phyloP scores from a whole-genome alignment of 1,140 invertebrate genomes.

The Drosophila tani region DNA sequence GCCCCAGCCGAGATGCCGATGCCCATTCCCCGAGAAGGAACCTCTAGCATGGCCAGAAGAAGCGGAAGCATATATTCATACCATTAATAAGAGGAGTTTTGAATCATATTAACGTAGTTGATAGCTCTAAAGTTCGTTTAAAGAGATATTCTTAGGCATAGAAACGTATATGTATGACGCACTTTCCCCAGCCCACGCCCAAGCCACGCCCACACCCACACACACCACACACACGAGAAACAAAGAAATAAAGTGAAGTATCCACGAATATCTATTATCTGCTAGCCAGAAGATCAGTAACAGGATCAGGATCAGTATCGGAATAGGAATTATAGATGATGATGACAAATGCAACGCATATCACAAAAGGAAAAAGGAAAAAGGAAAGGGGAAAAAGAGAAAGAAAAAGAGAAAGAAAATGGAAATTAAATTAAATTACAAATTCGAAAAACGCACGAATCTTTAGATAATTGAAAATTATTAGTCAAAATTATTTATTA shows the following conservation, averaged over 20 bases:
- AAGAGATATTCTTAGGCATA: conserved; percentile 57
- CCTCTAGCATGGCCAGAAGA: conserved; percentile 47
- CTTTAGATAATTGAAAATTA: conserved; percentile 82
- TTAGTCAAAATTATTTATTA: conserved; percentile 83
- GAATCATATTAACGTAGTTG: conserved; percentile 68
- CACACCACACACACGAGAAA: background rate
- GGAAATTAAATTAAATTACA: conserved; percentile 42
- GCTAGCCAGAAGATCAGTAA: conserved; percentile 1
- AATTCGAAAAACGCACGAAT: conserved; percentile 35
- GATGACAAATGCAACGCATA: conserved; percentile 76
- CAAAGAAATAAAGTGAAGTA: conserved; percentile 2
- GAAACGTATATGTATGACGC: conserved; percentile 33
- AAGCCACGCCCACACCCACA: background rate
- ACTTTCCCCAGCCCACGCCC: conserved; percentile 10
- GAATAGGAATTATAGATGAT: conserved; percentile 1
- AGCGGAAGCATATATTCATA: conserved; percentile 30
- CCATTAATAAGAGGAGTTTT: conserved; percentile 48
- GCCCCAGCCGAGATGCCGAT: conserved; percentile 10
- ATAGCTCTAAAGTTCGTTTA: conserved; percentile 65
- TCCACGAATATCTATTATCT: conserved; percentile 28
- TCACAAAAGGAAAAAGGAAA: conserved; percentile 51
- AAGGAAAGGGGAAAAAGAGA: conserved; percentile 12
- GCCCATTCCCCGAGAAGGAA: conserved; percentile 16
- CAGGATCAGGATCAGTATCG: background rate
- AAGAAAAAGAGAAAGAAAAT: too few species aligned